Percentiles rank a stretch among this genome's conserved stretches.
Conservation (phyloP, 2,113 vertebrate genomes). For the Vidua chalybeata region DNA sequence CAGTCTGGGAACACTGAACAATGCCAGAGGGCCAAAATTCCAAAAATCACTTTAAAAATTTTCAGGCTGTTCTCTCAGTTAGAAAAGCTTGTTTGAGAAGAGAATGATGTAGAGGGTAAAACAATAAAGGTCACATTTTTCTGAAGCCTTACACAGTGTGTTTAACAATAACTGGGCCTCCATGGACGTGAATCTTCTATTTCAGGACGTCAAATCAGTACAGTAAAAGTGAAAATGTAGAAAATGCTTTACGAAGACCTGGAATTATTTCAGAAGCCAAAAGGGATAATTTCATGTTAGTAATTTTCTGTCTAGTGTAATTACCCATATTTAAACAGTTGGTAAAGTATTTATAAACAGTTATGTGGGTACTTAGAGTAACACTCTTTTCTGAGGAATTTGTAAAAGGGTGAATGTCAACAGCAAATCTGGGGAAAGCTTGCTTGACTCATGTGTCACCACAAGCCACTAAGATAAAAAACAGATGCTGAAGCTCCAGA, state of each 20-base stretch:
- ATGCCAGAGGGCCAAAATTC: neutral
- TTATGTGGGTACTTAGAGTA: neutral
- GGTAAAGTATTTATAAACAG: neutral
- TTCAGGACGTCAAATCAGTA: neutral
- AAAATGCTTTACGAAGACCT: neutral
- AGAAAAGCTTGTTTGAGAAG: neutral
- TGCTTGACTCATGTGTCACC: neutral
- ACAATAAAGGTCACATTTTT: neutral
- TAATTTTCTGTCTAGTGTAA: neutral
- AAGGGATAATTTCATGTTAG: neutral
- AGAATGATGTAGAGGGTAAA: neutral
- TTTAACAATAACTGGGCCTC: neutral
- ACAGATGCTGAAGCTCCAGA: neutral
- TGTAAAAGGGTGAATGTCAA: neutral
- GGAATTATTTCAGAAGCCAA: neutral
- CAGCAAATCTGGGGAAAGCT: neutral
- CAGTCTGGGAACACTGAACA: neutral
- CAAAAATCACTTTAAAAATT: neutral
- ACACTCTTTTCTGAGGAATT: neutral
- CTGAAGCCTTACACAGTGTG: neutral
- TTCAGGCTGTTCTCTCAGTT: neutral
- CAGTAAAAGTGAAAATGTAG: neutral
- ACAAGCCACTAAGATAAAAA: neutral
- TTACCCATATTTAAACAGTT: neutral
- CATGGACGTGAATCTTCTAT: neutral